Base-by-base conservation (phyloP, 2,797 vertebrate genomes). In the Semotilus atromaculatus region DNA sequence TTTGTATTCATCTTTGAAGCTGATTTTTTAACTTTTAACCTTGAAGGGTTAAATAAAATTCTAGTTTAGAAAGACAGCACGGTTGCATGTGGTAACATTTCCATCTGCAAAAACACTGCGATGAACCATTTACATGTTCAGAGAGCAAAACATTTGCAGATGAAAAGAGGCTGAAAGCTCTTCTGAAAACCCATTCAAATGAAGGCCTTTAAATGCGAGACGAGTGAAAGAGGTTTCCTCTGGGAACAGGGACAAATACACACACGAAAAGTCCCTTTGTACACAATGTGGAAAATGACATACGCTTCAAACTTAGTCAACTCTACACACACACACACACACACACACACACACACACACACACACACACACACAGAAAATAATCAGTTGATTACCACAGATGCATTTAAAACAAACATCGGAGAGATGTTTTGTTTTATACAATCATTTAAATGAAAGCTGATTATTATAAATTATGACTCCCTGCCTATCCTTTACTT, bases 151-250 rank as follows among this genome's bases (percentile, higher is more conserved):
- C 45, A 58, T 73, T 74, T 38, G n/a, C 68, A 23, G 76, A 85
- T 43, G 77, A 80, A 36, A 85, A 74, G 68, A 85, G 51, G 10
- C 31, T 80, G n/a, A 85, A 85, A 79, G 83, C 83, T 38, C 66
- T 48, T 23, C 14, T 64, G 26, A 60, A 85, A 70, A 73, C 68
- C 43, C 38, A 79, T 78, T 80, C 40, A 60, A 38, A 51, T 23
- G 53, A 79, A 79, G 53, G 53, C 38, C 67, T 13, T 79, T 36
- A 34, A 79, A 55, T 62, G 75, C n/a, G 19, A 71, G 19, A 82
- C n/a, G 3, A 60, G 68, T 73, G 68, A 43, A 62, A 73, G 64
- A 60, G 53, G 29, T 29, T 64, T 80, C 76, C 83, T 72, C 19
- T 62, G 40, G 23, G 67, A 80, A 73, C 85, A 72, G 68, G 72